Conservation (phyloP, 2,113 vertebrate genomes). For the Tragelaphus buxtoni region DNA sequence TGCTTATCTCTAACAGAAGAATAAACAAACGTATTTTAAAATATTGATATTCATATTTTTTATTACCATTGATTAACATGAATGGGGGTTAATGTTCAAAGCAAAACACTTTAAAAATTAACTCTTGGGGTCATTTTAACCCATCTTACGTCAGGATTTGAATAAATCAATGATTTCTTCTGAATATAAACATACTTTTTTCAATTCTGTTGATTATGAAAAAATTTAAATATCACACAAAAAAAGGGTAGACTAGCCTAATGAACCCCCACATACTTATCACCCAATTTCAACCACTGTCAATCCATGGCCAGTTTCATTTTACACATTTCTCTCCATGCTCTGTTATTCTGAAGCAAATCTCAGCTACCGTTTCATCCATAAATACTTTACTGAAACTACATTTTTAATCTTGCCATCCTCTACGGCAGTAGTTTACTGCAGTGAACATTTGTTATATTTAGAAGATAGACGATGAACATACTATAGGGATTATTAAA, state of each 20-base stretch:
- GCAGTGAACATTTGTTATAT: not conserved
- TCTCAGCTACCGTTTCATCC: not conserved
- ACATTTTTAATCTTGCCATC: not conserved
- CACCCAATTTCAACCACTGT: not conserved
- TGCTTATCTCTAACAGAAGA: not conserved
- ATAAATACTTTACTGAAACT: conserved; percentile 17
- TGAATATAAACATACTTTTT: not conserved
- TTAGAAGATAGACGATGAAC: not conserved
- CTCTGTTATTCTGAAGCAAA: not conserved
- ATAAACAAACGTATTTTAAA: not conserved
- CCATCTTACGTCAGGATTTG: not conserved
- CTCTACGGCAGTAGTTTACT: not conserved
- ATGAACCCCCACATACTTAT: not conserved
- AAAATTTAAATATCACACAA: not conserved
- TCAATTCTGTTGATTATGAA: not conserved
- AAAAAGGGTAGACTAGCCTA: not conserved
- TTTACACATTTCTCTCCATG: not conserved
- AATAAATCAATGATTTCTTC: not conserved
- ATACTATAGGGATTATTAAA: not conserved
- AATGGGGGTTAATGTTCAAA: conserved; percentile 6
- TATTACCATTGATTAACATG: not conserved
- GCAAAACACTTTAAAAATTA: conserved; percentile 16
- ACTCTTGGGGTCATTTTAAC: not conserved
- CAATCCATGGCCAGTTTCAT: not conserved
- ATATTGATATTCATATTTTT: not conserved